phyloP scores from a whole-genome alignment of 2,113 vertebrate species.

The Pterocles burchelli region DNA sequence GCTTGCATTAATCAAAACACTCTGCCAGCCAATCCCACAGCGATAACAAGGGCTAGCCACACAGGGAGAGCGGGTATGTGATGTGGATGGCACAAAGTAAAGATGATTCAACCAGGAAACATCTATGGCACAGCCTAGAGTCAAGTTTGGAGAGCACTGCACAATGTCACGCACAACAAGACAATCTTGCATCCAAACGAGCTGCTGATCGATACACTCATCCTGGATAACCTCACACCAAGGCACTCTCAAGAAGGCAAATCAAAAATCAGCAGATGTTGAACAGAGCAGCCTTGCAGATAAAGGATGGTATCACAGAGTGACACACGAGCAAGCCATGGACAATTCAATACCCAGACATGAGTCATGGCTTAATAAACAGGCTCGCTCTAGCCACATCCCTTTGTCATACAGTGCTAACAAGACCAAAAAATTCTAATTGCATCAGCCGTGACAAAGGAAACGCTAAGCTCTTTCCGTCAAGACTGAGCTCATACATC shows the following conservation, averaged over 20 bases:
- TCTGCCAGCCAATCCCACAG: neutral
- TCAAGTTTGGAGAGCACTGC: neutral
- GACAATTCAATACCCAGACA: neutral
- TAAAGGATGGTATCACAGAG: neutral
- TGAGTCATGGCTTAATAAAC: neutral
- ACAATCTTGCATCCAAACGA: accelerated
- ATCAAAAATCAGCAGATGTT: neutral
- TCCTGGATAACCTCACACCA: neutral
- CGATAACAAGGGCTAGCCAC: neutral
- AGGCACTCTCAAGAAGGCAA: neutral
- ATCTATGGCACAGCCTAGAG: neutral
- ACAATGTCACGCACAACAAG: neutral
- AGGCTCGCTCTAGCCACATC: neutral
- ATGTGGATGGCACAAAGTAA: neutral
- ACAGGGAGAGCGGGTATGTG: neutral
- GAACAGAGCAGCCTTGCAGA: neutral
- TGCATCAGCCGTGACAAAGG: neutral
- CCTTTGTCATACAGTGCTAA: neutral
- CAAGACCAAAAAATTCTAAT: neutral
- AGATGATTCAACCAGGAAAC: neutral
- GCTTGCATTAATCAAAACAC: neutral
- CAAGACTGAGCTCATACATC: neutral
- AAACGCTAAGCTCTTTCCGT: neutral
- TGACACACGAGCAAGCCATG: accelerated
- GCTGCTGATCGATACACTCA: neutral